A percentile compares a stretch with the other conserved stretches of the same genome.
Evolutionary conservation across 2,797 vertebrate species (phyloP).

Genomic region (Gephyroberyx darwinii): DNA sequence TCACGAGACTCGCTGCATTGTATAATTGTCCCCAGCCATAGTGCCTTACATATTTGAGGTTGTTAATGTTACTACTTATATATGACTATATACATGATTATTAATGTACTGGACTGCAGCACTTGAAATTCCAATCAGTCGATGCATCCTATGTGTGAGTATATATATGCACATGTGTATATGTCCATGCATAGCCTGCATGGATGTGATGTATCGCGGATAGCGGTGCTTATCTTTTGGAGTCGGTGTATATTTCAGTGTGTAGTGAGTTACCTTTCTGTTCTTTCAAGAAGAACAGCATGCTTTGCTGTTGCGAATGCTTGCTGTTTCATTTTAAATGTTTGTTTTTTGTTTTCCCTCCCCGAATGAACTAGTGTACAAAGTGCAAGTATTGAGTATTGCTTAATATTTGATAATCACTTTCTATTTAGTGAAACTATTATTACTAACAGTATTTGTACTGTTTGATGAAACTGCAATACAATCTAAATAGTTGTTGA

Average conservation of each 20-base stretch:
- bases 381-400: constrained; percentile 91
- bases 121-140: constrained; percentile 97
- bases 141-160: constrained; percentile 85
- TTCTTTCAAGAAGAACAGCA: constrained; percentile 87
- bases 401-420: constrained; percentile 94
- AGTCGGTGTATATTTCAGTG: constrained; percentile 82
- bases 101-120: constrained; percentile 99
- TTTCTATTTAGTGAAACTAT: constrained; percentile 91
- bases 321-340: constrained; percentile 83
- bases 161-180: constrained; percentile 79
- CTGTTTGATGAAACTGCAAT: constrained; percentile 94
- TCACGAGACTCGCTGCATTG: constrained; percentile 98
- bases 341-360: constrained; percentile 63
- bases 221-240: constrained; percentile 88
- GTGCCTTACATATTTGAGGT: constrained; percentile 99
- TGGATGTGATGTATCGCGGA: constrained; percentile 83
- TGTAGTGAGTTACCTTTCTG: constrained; percentile 79
- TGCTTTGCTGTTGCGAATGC: constrained; percentile 91
- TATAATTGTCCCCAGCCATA: constrained; percentile 99
- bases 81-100: constrained; percentile 88
- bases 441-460: constrained; percentile 91
- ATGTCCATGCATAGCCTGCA: constrained; percentile 82
- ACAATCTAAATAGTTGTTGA: constrained; percentile 89
- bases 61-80: constrained; percentile 99
- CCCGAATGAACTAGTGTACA: constrained; percentile 90